Percentiles rank a stretch among this genome's conserved stretches.
These are phyloP conservation scores for Cyrtonyx montezumae DNA, from an alignment of 2,113 vertebrate genomes.

Conservation along the genomic window DNA sequence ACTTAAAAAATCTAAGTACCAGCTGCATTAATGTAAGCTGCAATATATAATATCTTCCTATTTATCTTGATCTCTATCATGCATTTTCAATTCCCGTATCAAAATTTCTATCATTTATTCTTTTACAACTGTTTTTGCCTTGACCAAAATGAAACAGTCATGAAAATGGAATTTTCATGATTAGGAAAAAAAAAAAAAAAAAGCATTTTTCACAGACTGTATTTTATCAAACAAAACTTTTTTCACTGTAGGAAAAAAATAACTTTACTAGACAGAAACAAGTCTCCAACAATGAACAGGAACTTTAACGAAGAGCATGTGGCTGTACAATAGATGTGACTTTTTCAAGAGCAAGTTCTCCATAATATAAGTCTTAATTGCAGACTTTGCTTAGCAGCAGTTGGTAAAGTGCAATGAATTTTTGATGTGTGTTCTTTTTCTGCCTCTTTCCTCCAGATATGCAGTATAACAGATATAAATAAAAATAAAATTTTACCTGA, in stretches of 20 bases:
- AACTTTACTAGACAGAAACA: background rate
- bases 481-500: background rate
- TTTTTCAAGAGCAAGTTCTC: background rate
- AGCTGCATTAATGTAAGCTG: background rate
- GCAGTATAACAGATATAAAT: accelerated
- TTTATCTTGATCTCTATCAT: background rate
- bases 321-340: background rate
- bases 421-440: background rate
- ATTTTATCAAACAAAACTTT: background rate
- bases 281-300: background rate
- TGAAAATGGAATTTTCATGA: background rate
- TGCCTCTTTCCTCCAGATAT: background rate
- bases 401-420: background rate
- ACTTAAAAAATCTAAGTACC: background rate
- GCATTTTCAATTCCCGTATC: background rate
- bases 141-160: background rate
- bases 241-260: background rate
- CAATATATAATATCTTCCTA: background rate
- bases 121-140: background rate
- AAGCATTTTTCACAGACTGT: background rate
- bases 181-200: background rate
- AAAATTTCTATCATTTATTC: background rate
- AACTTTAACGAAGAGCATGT: background rate
- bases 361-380: background rate
- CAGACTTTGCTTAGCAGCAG: background rate